These are phyloP conservation scores for Sarcophilus harrisii DNA, from an alignment of 2,797 vertebrate species.

Conservation along the genomic window DNA sequence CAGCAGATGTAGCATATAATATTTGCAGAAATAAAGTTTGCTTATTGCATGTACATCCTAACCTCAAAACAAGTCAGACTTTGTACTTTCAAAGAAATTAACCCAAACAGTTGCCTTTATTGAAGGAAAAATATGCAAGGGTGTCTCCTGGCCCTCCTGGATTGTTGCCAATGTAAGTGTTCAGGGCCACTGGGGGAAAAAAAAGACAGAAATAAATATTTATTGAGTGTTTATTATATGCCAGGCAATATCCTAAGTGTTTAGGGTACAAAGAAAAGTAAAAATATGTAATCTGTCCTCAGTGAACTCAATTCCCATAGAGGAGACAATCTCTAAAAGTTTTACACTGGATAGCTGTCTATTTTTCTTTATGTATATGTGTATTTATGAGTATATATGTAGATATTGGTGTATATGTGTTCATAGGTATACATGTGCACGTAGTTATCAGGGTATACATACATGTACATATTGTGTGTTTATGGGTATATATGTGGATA, in stretches of 20 bases:
- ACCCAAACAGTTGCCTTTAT: not conserved
- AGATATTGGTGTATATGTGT: too few species aligned
- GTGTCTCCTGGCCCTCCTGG: not conserved
- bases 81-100: not conserved
- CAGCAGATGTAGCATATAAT: not conserved
- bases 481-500: not conserved
- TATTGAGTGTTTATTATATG: not conserved
- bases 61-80: not conserved
- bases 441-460: too few species aligned
- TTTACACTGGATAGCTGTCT: not conserved
- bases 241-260: not conserved
- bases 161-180: not conserved
- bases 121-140: not conserved
- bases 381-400: too few species aligned
- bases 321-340: not conserved
- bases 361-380: not conserved
- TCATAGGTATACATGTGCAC: too few species aligned
- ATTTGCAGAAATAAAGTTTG: not conserved
- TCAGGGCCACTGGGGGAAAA: not conserved
- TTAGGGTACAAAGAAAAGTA: not conserved
- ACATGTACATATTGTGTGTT: not conserved
- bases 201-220: not conserved
- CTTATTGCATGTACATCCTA: not conserved
- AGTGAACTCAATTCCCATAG: not conserved
- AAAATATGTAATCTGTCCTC: not conserved